phyloP scores from a whole-genome alignment of 2,888 invertebrate genomes.

The Cremastobaeus sp. region DNA sequence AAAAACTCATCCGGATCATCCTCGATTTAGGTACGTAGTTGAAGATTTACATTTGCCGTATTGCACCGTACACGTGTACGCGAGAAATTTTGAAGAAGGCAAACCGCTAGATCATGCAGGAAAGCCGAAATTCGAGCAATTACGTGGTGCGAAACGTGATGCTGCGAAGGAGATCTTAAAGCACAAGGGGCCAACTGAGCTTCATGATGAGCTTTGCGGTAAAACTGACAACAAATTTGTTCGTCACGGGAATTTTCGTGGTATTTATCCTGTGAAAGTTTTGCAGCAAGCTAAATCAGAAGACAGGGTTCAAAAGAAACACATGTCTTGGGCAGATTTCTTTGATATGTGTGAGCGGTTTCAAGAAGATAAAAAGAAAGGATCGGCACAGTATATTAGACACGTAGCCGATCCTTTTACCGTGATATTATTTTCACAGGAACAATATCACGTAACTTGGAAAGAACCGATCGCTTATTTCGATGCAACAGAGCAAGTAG shows the following conservation, averaged over 20 bases:
- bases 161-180: too few relatives aligned
- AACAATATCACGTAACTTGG: neutral
- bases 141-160: too few relatives aligned
- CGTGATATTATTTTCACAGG: neutral
- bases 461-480: slow-evolving; percentile 6
- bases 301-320: neutral
- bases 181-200: too few relatives aligned
- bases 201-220: too few relatives aligned
- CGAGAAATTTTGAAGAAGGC: too few relatives aligned
- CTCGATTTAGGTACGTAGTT: neutral
- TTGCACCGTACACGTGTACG: too few relatives aligned
- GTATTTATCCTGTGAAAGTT: slow-evolving; percentile 1
- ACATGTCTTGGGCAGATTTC: neutral
- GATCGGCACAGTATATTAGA: neutral
- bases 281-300: slow-evolving; percentile 8
- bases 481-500: slow-evolving; percentile 6
- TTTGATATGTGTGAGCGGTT: slow-evolving; percentile 3
- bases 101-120: too few relatives aligned
- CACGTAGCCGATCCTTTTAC: neutral
- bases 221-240: too few relatives aligned
- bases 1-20: neutral
- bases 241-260: too few relatives aligned
- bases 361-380: neutral
- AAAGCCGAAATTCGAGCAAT: too few relatives aligned
- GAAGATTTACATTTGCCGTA: too few relatives aligned